Conservation (phyloP, 1,140 invertebrate genomes). For the Megalopta genalis region DNA sequence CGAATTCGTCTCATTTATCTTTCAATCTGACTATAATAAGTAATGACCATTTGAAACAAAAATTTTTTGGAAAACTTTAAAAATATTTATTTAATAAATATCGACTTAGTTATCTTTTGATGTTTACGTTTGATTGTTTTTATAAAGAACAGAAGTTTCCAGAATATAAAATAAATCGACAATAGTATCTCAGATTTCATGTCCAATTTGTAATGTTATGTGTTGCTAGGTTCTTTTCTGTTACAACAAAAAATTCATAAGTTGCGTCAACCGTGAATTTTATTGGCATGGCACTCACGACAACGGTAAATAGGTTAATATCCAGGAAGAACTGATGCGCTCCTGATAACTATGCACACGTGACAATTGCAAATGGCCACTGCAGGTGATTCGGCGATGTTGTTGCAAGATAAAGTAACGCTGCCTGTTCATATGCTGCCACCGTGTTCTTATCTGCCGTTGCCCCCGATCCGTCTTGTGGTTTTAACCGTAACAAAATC, state of each 20-base stretch:
- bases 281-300: constrained; percentile 12
- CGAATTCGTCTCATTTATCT: no score
- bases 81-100: no score
- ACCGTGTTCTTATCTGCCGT: constrained; percentile 48
- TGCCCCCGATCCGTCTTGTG: constrained; percentile 34
- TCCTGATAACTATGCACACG: constrained; percentile 52
- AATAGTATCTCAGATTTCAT: no score
- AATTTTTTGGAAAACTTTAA: no score
- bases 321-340: constrained; percentile 63
- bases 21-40: no score
- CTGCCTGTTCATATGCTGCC: neutral
- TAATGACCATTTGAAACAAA: no score
- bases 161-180: no score
- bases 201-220: neutral
- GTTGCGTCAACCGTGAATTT: constrained; percentile 11
- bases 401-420: constrained; percentile 40
- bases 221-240: neutral
- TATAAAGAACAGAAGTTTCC: no score
- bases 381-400: constrained; percentile 52
- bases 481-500: constrained; percentile 12
- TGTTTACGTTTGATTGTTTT: no score
- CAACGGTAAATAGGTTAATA: constrained; percentile 67
- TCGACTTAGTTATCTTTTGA: no score
- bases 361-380: constrained; percentile 54
- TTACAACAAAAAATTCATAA: neutral